Evolutionary conservation across 2,888 invertebrate species (phyloP).

Genomic region (Lasioglossum zephyrum): DNA sequence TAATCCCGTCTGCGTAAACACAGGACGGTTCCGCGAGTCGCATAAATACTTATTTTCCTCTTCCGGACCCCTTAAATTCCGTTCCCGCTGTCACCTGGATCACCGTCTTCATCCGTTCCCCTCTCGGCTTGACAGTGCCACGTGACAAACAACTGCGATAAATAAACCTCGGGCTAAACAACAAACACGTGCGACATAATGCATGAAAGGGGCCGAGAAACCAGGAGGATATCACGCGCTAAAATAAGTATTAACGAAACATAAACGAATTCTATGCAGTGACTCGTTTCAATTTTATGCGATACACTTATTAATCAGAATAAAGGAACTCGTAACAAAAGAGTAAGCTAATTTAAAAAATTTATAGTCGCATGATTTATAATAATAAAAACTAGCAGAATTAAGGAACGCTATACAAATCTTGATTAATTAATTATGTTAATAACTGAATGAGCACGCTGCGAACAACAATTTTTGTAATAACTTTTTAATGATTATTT

Average conservation of each 20-base stretch:
- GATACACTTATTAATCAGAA: too few relatives aligned
- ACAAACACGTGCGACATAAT: neutral
- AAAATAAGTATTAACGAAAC: neutral
- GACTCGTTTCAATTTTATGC: too few relatives aligned
- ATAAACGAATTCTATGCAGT: neutral
- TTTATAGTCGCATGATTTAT: neutral
- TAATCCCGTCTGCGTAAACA: slow-evolving; percentile 17
- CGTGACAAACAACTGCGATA: neutral
- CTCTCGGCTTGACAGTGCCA: neutral
- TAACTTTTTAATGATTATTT: neutral
- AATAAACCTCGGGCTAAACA: neutral
- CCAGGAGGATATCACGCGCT: neutral
- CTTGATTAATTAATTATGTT: too few relatives aligned
- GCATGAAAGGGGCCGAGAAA: neutral
- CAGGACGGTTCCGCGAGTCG: neutral
- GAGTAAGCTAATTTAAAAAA: neutral
- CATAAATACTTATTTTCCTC: slow-evolving; percentile 38
- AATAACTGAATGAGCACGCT: too few relatives aligned
- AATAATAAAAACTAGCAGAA: neutral
- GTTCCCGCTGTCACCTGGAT: slow-evolving; percentile 7
- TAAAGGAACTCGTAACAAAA: neutral
- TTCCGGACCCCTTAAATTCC: slow-evolving; percentile 31
- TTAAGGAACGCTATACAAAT: neutral
- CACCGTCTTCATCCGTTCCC: slow-evolving; percentile 5
- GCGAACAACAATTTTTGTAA: too few relatives aligned